A percentile compares a stretch with the other conserved stretches of the same genome.
Conservation (phyloP, 2,797 vertebrate genomes). For the Buphagus erythrorhynchus region DNA sequence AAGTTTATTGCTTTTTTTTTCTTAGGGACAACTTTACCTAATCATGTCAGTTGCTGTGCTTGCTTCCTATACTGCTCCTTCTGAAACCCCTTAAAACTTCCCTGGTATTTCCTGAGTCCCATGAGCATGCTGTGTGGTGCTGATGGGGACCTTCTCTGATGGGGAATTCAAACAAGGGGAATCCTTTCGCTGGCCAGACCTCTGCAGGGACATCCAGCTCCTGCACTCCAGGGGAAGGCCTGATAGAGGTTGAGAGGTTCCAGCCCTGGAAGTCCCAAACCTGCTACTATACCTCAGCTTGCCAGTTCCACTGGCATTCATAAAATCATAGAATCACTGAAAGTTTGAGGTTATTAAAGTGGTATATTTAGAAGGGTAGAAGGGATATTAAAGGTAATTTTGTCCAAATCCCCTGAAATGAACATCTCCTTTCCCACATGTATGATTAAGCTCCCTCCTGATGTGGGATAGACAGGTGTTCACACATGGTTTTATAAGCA, state of each 20-base stretch:
- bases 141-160: neutral
- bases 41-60: neutral
- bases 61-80: neutral
- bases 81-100: neutral
- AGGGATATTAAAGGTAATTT: neutral
- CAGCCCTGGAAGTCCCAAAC: neutral
- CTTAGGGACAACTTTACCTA: neutral
- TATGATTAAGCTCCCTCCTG: neutral
- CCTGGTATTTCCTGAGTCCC: neutral
- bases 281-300: neutral
- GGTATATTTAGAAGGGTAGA: too few relatives aligned
- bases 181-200: neutral
- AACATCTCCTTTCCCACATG: fast-evolving
- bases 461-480: neutral
- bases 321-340: neutral
- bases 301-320: neutral
- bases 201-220: neutral
- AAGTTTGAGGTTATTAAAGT: neutral
- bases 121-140: fast-evolving
- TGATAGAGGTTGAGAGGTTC: neutral
- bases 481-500: neutral
- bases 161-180: fast-evolving
- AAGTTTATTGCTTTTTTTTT: neutral
- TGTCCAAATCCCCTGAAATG: neutral
- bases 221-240: neutral